Percentiles rank a stretch among this genome's conserved stretches.
phyloP scores from a whole-genome alignment of 2,888 invertebrate genomes.

The Dusona sp. region DNA sequence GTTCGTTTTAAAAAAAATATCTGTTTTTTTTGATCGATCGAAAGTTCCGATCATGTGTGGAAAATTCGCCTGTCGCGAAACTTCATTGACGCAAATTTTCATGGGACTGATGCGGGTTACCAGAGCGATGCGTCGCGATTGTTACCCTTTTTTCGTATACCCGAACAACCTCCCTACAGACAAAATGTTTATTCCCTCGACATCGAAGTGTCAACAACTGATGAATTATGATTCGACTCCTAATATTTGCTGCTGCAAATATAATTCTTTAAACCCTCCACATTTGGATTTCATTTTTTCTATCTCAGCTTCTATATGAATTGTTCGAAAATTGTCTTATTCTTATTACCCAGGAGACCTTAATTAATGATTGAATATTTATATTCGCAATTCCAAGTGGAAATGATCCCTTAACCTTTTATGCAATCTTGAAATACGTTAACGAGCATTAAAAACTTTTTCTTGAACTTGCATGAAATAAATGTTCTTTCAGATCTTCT shows the following conservation, averaged over 20 bases:
- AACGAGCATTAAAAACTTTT: background rate
- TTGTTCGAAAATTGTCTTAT: background rate
- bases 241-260: slow-evolving; percentile 2
- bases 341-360: background rate
- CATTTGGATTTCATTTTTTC: slow-evolving; percentile 27
- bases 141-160: slow-evolving; percentile 71
- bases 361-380: background rate
- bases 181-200: slow-evolving; percentile 77
- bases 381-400: background rate
- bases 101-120: slow-evolving; percentile 68
- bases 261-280: slow-evolving; percentile 19
- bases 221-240: slow-evolving; percentile 72
- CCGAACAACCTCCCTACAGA: slow-evolving; percentile 48
- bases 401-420: background rate
- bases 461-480: background rate
- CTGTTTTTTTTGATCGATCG: slow-evolving; percentile 81
- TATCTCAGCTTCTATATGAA: slow-evolving; percentile 68
- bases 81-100: slow-evolving; percentile 76
- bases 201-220: slow-evolving; percentile 77
- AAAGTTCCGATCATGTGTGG: slow-evolving; percentile 82
- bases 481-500: background rate
- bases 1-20: slow-evolving; percentile 32
- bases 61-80: slow-evolving; percentile 80
- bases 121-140: slow-evolving; percentile 32
- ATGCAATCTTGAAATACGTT: background rate